Evolutionary conservation across 2,113 vertebrate genomes (phyloP).

Genomic region (Peromyscus californicus): DNA sequence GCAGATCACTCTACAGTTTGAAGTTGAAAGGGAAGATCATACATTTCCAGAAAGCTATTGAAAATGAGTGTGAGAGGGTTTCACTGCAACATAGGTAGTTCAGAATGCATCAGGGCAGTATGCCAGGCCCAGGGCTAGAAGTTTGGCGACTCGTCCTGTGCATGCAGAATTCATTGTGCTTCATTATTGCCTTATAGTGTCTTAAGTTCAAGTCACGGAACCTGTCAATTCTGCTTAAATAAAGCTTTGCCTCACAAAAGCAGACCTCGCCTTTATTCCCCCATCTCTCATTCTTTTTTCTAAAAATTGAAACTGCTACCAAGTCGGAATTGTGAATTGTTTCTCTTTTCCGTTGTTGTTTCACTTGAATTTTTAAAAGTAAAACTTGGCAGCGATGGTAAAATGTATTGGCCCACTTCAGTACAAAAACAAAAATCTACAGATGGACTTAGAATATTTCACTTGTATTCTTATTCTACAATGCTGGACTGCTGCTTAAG

Average conservation of each 20-base stretch:
- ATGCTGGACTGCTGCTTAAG: slow-evolving; percentile 82
- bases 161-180: slow-evolving; percentile 6
- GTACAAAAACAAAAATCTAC: slow-evolving; percentile 76
- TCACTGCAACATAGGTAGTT: not conserved
- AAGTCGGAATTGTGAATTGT: slow-evolving; percentile 40
- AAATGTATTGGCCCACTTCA: slow-evolving; percentile 82
- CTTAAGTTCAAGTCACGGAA: slow-evolving; percentile 55
- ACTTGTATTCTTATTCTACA: slow-evolving; percentile 79
- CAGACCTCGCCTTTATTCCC: not conserved
- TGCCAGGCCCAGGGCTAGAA: not conserved
- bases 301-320: slow-evolving; percentile 17
- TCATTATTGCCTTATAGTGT: not conserved
- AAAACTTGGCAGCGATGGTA: slow-evolving; percentile 81
- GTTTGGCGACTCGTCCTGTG: not conserved
- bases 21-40: slow-evolving; percentile 52
- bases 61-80: not conserved
- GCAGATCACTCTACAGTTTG: not conserved
- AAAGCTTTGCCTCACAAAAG: not conserved
- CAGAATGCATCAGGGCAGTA: not conserved
- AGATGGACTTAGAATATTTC: slow-evolving; percentile 82
- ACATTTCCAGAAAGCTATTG: slow-evolving; percentile 67
- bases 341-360: slow-evolving; percentile 11
- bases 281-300: not conserved
- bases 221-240: slow-evolving; percentile 59
- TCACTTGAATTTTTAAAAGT: slow-evolving; percentile 68